These are phyloP conservation scores for Agelas oroides DNA, from an alignment of 37 sponge, comb jelly and placozoan species.

Conservation along the genomic window DNA sequence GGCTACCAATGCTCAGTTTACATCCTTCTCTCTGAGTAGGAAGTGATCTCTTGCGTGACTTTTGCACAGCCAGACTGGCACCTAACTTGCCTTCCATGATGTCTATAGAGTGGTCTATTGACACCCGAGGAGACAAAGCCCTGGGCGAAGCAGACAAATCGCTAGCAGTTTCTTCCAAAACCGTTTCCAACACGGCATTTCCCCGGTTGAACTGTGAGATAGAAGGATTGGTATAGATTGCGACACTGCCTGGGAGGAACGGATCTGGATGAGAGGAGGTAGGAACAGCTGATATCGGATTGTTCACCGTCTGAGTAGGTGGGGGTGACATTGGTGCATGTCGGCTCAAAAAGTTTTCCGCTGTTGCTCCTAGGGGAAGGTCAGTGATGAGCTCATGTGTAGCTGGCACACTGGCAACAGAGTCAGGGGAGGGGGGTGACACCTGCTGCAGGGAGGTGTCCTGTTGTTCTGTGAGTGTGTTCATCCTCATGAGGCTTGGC, in stretches of 20 bases:
- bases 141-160: conserved; percentile 80
- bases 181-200: conserved; percentile 59
- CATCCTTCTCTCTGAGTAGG: conserved; percentile 57
- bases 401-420: background rate
- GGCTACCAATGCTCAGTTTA: conserved; percentile 54
- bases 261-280: background rate
- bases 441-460: background rate
- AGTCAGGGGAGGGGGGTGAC: background rate
- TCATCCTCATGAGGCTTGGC: conserved; percentile 44
- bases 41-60: conserved; percentile 38
- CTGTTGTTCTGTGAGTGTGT: too few relatives aligned
- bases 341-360: conserved; percentile 43
- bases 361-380: conserved; percentile 72
- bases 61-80: conserved; percentile 21
- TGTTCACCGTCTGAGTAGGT: background rate
- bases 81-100: conserved; percentile 37
- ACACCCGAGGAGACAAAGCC: conserved; percentile 70
- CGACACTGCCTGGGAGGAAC: background rate
- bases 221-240: background rate
- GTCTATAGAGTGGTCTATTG: conserved; percentile 64
- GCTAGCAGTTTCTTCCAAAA: conserved; percentile 84
- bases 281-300: background rate
- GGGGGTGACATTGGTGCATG: background rate
- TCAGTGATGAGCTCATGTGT: background rate
- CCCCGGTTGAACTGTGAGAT: background rate